phyloP scores from a whole-genome alignment of 2,888 invertebrate species.

The Steromphala cineraria region DNA sequence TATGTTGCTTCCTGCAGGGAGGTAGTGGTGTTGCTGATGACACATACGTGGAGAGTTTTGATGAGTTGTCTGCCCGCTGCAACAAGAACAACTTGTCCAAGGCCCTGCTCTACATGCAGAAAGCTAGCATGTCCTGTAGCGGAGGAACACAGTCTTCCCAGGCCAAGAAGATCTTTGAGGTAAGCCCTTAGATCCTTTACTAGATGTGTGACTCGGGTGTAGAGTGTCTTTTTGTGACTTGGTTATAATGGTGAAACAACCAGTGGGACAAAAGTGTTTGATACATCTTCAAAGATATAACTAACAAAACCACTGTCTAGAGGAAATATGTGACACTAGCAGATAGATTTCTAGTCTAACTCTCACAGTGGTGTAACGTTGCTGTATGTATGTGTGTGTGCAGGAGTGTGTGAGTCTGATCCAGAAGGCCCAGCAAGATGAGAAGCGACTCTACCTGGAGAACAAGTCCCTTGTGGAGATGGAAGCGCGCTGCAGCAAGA shows the following conservation, averaged over 20 bases:
- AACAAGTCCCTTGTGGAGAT: constrained; percentile 52
- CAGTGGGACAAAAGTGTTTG: no score
- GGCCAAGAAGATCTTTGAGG: constrained; percentile 12
- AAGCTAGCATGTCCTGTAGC: constrained; percentile 52
- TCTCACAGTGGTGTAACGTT: no score
- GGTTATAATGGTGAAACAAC: no score
- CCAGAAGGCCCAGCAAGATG: constrained; percentile 67
- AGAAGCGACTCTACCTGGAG: constrained; percentile 66
- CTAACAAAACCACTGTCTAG: no score
- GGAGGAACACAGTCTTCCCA: background rate
- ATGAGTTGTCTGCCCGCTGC: constrained; percentile 60
- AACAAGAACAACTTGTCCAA: constrained; percentile 67
- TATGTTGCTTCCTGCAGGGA: background rate
- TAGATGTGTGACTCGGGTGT: no score
- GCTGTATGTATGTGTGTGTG: constrained; percentile 1
- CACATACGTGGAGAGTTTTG: constrained; percentile 55
- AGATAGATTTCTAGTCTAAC: no score
- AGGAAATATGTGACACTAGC: no score
- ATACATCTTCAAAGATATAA: no score
- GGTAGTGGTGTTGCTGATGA: constrained; percentile 32
- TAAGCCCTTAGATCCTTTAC: background rate
- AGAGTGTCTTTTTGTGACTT: no score
- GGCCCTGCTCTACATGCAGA: constrained; percentile 69
- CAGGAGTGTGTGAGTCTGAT: constrained; percentile 68
- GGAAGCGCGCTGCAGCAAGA: constrained; percentile 35